Conservation (phyloP, 2,888 invertebrate genomes). For the Mylabris sibirica region DNA sequence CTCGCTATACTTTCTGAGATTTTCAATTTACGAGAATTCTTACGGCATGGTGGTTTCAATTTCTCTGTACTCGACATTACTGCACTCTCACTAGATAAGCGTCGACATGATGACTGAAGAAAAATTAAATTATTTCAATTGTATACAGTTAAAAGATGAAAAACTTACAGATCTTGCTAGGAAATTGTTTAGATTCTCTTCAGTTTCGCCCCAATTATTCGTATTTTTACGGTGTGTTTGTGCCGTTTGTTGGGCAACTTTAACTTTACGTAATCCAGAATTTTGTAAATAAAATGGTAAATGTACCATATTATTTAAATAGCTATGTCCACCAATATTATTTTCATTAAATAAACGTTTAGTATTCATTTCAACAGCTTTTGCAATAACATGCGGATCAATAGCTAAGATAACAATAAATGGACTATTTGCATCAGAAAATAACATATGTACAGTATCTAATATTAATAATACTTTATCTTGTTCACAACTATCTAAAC, state of each 20-base stretch:
- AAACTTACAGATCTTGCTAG: slow-evolving; percentile 63
- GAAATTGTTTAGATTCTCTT: slow-evolving; percentile 64
- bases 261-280: slow-evolving; percentile 89
- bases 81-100: slow-evolving; percentile 81
- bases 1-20: slow-evolving; percentile 90
- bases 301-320: slow-evolving; percentile 94
- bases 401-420: slow-evolving; percentile 96
- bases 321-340: slow-evolving; percentile 94
- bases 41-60: slow-evolving; percentile 63
- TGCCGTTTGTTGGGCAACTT: slow-evolving; percentile 84
- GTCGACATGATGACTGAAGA: slow-evolving; percentile 72
- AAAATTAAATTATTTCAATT: too few species aligned
- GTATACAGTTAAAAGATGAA: too few species aligned
- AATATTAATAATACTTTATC: slow-evolving; percentile 92
- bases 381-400: slow-evolving; percentile 98
- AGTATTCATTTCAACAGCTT: slow-evolving; percentile 91
- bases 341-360: slow-evolving; percentile 87
- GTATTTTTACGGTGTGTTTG: slow-evolving; percentile 62
- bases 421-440: slow-evolving; percentile 92
- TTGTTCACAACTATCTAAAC: slow-evolving; percentile 97
- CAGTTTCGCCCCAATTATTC: slow-evolving; percentile 62
- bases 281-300: slow-evolving; percentile 98
- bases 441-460: slow-evolving; percentile 94
- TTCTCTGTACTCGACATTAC: slow-evolving; percentile 85
- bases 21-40: slow-evolving; percentile 76